phyloP scores from a whole-genome alignment of 2,113 vertebrate genomes.

The Coreoperca whiteheadi region DNA sequence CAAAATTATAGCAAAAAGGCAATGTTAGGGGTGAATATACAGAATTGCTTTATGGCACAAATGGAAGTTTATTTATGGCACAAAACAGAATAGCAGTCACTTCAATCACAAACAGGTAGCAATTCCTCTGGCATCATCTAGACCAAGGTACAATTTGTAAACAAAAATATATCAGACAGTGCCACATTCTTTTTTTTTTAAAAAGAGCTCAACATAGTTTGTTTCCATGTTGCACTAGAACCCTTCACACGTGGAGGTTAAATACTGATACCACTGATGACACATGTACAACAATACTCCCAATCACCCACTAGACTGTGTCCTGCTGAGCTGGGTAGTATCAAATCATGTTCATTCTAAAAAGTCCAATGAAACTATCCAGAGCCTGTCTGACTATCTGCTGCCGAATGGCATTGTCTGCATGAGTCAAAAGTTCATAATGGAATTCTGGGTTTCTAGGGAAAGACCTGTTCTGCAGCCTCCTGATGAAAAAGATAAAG shows the following conservation, averaged over 20 bases:
- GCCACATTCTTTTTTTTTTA: background rate
- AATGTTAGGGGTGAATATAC: background rate
- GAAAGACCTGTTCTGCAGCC: constrained; percentile 27
- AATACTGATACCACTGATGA: background rate
- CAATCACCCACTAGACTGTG: background rate
- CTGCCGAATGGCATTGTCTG: constrained; percentile 18
- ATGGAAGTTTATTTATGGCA: background rate
- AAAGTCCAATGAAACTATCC: constrained; percentile 17
- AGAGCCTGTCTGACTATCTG: constrained; percentile 15
- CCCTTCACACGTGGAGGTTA: background rate
- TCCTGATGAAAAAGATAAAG: constrained; percentile 17
- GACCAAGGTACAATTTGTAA: background rate
- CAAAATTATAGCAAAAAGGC: background rate
- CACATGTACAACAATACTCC: constrained; percentile 7
- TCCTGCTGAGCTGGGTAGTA: constrained; percentile 4
- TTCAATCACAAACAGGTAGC: background rate
- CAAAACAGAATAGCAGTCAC: background rate
- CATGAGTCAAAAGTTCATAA: constrained; percentile 53
- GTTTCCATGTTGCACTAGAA: background rate
- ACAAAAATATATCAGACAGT: background rate
- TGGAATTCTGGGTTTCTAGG: constrained; percentile 40
- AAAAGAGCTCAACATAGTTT: background rate
- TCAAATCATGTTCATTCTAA: constrained; percentile 27
- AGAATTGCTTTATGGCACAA: background rate
- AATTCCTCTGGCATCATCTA: background rate